Evolutionary conservation across 2,888 invertebrate species (phyloP).

Genomic region (Timema podura): DNA sequence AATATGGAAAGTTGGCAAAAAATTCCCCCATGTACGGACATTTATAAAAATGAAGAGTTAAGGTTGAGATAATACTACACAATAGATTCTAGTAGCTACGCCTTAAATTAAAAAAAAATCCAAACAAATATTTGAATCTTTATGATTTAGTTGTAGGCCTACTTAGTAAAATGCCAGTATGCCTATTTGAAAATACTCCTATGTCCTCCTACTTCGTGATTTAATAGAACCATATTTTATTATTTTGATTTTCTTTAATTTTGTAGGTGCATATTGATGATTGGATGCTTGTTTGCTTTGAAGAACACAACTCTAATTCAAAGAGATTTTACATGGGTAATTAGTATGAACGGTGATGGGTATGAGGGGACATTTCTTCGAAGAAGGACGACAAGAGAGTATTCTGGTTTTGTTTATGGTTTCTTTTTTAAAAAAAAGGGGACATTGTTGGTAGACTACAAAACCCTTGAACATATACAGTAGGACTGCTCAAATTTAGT

Average conservation of each 20-base stretch:
- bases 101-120: background rate
- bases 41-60: background rate
- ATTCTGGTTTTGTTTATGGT: constrained; percentile 7
- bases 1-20: background rate
- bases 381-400: constrained; percentile 2
- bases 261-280: constrained; percentile 5
- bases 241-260: background rate
- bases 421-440: background rate
- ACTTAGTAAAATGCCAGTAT: background rate
- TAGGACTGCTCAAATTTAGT: constrained; percentile 4
- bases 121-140: background rate
- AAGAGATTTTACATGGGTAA: constrained; percentile 5
- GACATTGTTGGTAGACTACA: constrained; percentile 9
- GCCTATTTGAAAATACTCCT: background rate
- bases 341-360: background rate
- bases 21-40: background rate
- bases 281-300: background rate
- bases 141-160: background rate
- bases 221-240: background rate
- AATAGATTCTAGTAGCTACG: background rate
- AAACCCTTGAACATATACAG: background rate
- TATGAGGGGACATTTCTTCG: constrained; percentile 12
- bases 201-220: background rate
- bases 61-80: background rate
- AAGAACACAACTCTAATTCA: constrained; percentile 1